Evolutionary conservation across 2,113 vertebrate species (phyloP).

Genomic region (Heterotis niloticus): DNA sequence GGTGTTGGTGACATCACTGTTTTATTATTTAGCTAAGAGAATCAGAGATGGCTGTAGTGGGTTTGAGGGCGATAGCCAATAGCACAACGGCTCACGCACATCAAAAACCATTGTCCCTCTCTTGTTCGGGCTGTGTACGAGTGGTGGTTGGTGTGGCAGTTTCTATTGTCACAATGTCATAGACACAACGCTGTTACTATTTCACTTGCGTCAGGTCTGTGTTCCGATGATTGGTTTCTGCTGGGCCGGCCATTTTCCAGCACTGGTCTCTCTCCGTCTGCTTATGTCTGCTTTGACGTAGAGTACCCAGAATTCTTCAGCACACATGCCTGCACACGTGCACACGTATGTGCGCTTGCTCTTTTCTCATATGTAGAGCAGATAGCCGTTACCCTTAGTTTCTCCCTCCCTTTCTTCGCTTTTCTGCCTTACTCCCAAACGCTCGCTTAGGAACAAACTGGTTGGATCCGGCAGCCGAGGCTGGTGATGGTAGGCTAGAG

Average conservation of each 20-base stretch:
- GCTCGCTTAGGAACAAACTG: conserved; percentile 28
- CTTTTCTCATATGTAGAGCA: not conserved
- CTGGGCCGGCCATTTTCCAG: conserved; percentile 2
- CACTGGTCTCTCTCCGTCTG: conserved; percentile 1
- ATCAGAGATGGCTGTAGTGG: not conserved
- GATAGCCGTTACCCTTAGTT: conserved; percentile 25
- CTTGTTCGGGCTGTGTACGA: conserved; percentile 4
- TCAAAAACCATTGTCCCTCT: conserved; percentile 18
- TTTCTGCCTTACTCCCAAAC: conserved; percentile 17
- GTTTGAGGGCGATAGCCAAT: conserved; percentile 14
- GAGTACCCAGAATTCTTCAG: conserved; percentile 11
- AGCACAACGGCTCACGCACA: conserved; percentile 5
- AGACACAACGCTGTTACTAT: not conserved
- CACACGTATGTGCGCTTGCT: not conserved
- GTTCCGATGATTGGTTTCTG: not conserved
- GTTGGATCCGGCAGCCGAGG: conserved; percentile 35
- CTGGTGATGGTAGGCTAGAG: conserved; percentile 30
- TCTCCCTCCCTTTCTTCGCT: conserved; percentile 16
- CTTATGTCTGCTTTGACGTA: not conserved
- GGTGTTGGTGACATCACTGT: conserved; percentile 15
- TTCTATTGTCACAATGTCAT: not conserved
- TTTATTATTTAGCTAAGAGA: not conserved
- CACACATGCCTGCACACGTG: not conserved
- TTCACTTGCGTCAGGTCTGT: not conserved
- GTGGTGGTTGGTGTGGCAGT: conserved; percentile 7